Conservation (phyloP, 2,113 vertebrate species). For the Eurypyga helias region DNA sequence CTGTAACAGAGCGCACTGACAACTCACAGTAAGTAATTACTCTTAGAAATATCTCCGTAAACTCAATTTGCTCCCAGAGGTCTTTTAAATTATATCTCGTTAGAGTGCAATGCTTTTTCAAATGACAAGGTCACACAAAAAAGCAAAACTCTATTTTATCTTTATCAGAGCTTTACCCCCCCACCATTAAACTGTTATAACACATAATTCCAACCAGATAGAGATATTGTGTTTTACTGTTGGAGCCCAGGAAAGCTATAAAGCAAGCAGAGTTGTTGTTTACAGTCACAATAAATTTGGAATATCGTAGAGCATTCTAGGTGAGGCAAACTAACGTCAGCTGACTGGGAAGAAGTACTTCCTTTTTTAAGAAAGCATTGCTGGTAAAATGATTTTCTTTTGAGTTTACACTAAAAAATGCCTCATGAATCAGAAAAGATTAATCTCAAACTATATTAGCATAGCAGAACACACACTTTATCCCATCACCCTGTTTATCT, state of each 20-base stretch:
- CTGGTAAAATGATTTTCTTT: background rate
- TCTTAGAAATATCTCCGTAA: conserved; percentile 77
- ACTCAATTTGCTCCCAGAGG: conserved; percentile 73
- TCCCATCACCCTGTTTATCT: background rate
- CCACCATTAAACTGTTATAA: conserved; percentile 65
- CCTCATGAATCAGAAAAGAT: background rate
- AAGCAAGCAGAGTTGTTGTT: conserved; percentile 65
- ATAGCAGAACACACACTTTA: background rate
- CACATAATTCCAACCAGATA: conserved; percentile 44
- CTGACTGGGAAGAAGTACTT: background rate
- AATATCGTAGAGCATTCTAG: background rate
- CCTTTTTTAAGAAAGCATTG: background rate
- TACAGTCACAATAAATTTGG: conserved; percentile 64
- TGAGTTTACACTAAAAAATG: background rate
- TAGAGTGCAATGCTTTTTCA: conserved; percentile 74
- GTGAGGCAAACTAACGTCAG: conserved; percentile 30
- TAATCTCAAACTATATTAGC: background rate
- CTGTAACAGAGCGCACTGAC: conserved; percentile 57
- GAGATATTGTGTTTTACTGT: conserved; percentile 45
- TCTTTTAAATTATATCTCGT: conserved; percentile 75
- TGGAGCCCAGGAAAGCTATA: conserved; percentile 32
- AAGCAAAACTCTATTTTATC: conserved; percentile 70
- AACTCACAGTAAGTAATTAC: conserved; percentile 76
- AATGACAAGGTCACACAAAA: conserved; percentile 75
- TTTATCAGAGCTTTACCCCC: conserved; percentile 65